phyloP scores from a whole-genome alignment of 2,113 vertebrate genomes.

The Tricholaema leucomelas region DNA sequence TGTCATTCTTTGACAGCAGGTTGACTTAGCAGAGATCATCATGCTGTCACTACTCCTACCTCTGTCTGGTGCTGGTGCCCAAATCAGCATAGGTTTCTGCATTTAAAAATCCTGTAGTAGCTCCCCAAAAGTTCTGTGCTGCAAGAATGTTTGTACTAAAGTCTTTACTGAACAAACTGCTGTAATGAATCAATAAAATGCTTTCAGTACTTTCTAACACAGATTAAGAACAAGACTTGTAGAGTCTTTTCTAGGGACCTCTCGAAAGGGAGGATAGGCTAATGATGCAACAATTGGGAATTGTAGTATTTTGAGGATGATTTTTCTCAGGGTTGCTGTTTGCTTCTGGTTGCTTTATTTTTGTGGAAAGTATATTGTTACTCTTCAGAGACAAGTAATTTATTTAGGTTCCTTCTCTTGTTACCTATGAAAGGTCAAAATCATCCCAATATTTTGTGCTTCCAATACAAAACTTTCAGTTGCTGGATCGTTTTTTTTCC shows the following conservation, averaged over 20 bases:
- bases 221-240: neutral
- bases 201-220: neutral
- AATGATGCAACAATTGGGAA: neutral
- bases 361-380: neutral
- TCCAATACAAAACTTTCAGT: neutral
- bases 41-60: conserved; percentile 28
- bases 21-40: conserved; percentile 30
- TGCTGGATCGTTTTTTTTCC: neutral
- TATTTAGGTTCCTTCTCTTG: neutral
- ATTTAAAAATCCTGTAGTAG: neutral
- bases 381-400: neutral
- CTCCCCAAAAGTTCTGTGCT: neutral
- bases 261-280: neutral
- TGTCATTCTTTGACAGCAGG: conserved; percentile 14
- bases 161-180: neutral
- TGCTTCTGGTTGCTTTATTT: neutral
- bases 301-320: neutral
- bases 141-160: neutral
- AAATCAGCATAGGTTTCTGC: neutral
- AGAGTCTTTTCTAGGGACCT: neutral
- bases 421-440: neutral
- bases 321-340: neutral
- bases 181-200: neutral
- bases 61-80: neutral
- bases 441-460: neutral